Evolutionary conservation across 2,888 invertebrate species (phyloP).

Genomic region (Scaptomyza tumidula): DNA sequence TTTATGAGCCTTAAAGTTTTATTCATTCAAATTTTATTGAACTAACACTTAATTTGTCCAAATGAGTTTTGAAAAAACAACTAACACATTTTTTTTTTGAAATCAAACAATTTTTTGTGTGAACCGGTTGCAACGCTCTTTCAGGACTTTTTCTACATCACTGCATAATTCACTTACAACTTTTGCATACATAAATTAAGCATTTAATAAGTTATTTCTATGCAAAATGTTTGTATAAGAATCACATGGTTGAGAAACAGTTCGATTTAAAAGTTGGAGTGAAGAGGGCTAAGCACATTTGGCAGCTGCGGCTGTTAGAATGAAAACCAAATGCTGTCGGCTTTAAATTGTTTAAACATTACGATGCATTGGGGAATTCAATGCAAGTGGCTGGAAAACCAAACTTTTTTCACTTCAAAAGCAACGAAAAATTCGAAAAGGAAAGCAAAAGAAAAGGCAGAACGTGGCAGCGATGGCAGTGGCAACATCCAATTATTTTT

Average conservation of each 20-base stretch:
- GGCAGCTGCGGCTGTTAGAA: conserved; percentile 71
- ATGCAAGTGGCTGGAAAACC: conserved; percentile 65
- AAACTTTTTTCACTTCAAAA: conserved; percentile 59
- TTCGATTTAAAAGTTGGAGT: not conserved
- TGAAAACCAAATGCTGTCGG: conserved; percentile 61
- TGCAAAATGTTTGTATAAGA: conserved; percentile 8
- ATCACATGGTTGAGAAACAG: conserved; percentile 6
- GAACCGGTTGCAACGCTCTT: too few species aligned
- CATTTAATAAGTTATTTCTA: conserved; percentile 3
- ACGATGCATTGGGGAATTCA: conserved; percentile 82
- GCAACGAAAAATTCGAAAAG: conserved; percentile 35
- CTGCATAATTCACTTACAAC: too few species aligned
- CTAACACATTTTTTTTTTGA: too few species aligned
- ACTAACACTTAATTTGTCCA: too few species aligned
- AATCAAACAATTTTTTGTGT: too few species aligned
- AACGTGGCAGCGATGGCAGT: conserved; percentile 44
- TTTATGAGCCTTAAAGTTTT: too few species aligned
- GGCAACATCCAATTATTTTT: conserved; percentile 83
- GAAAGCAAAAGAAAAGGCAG: conserved; percentile 52
- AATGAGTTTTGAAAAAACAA: too few species aligned
- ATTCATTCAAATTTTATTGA: too few species aligned
- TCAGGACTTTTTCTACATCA: too few species aligned
- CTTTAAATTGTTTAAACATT: conserved; percentile 81
- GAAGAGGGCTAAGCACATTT: conserved; percentile 26
- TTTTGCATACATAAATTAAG: too few species aligned